Percentiles rank a stretch among this genome's conserved stretches.
Conservation (phyloP, 2,797 vertebrate genomes). For the Rhinella marina region DNA sequence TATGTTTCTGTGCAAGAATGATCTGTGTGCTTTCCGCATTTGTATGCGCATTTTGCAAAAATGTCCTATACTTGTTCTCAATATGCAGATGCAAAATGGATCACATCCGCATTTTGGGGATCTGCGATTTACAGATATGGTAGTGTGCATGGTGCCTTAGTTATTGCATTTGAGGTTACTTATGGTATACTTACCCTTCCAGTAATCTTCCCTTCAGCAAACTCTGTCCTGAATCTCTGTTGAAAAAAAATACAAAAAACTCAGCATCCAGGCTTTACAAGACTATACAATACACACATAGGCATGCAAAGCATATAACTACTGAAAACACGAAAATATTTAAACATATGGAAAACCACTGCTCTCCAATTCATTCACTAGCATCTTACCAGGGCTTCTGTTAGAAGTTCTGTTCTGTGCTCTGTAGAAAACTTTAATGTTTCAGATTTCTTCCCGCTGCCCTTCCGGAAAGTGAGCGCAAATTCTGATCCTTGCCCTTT, state of each 20-base stretch:
- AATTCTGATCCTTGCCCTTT: constrained; percentile 98
- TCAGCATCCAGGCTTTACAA: background rate
- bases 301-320: background rate
- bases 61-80: too few species aligned
- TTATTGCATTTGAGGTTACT: background rate
- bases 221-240: constrained; percentile 98
- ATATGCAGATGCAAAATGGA: too few species aligned
- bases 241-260: constrained; percentile 57
- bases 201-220: constrained; percentile 98
- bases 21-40: too few species aligned
- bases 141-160: background rate
- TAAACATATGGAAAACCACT: background rate
- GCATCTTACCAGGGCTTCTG: constrained; percentile 91
- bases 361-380: background rate
- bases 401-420: constrained; percentile 97
- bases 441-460: constrained; percentile 95
- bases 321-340: background rate
- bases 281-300: background rate
- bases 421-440: constrained; percentile 98
- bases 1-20: too few species aligned
- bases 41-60: too few species aligned
- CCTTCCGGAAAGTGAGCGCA: constrained; percentile 96
- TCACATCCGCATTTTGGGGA: too few species aligned
- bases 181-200: constrained; percentile 86
- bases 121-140: too few species aligned